Evolutionary conservation across 2,888 invertebrate species (phyloP).

Genomic region (Stenolophus ochropezus): DNA sequence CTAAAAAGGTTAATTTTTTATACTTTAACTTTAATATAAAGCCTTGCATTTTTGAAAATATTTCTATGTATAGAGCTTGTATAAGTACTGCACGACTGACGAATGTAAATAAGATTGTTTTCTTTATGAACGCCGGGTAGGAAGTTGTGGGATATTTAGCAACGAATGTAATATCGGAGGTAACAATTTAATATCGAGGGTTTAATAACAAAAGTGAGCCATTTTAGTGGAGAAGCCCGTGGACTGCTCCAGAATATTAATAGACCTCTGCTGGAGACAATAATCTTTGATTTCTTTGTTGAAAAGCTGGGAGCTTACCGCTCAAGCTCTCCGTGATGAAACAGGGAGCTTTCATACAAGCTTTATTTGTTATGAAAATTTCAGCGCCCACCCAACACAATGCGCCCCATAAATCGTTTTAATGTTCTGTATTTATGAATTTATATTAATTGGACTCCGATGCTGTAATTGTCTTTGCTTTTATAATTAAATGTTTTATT

Average conservation of each 20-base stretch:
- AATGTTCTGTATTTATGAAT: slow-evolving; percentile 43
- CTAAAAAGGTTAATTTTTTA: too few species aligned
- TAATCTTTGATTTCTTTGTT: slow-evolving; percentile 54
- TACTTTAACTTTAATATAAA: too few species aligned
- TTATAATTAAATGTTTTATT: slow-evolving; percentile 37
- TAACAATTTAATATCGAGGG: slow-evolving; percentile 49
- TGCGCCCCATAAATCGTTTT: slow-evolving; percentile 24
- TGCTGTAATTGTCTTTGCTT: slow-evolving; percentile 17
- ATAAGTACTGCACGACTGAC: too few species aligned
- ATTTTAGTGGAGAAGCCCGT: slow-evolving; percentile 20
- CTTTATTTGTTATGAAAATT: slow-evolving; percentile 54
- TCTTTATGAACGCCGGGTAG: background rate
- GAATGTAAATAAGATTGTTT: too few species aligned
- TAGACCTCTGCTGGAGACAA: slow-evolving; percentile 40
- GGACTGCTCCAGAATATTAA: slow-evolving; percentile 40
- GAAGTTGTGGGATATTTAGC: background rate
- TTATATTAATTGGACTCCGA: slow-evolving; percentile 37
- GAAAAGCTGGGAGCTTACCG: slow-evolving; percentile 45
- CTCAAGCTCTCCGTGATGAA: slow-evolving; percentile 45
- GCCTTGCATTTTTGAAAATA: too few species aligned
- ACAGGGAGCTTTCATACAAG: slow-evolving; percentile 30
- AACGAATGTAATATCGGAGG: slow-evolving; percentile 16
- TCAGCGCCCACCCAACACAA: slow-evolving; percentile 25
- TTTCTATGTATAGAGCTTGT: too few species aligned
- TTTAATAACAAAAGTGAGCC: slow-evolving; percentile 48